Conservation (phyloP, 2,113 vertebrate genomes). For the Lepus europaeus region DNA sequence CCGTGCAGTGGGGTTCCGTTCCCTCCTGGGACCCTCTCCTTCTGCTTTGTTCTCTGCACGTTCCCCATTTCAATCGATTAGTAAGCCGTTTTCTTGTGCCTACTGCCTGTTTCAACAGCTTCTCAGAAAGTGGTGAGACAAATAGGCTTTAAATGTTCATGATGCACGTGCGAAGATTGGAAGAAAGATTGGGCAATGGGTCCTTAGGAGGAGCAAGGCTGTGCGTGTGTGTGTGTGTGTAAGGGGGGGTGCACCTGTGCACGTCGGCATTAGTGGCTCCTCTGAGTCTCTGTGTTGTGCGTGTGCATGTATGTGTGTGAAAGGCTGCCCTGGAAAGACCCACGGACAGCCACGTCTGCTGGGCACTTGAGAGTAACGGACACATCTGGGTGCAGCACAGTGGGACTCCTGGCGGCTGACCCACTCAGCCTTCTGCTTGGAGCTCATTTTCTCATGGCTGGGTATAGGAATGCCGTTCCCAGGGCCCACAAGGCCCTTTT, state of each 20-base stretch:
- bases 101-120: neutral
- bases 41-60: neutral
- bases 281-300: neutral
- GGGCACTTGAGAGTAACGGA: too few relatives aligned
- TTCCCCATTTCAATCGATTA: neutral
- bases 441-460: neutral
- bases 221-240: neutral
- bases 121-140: neutral
- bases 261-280: neutral
- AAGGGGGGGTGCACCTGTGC: neutral
- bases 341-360: neutral
- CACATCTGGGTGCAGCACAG: neutral
- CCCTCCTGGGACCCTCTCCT: too few relatives aligned
- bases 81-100: neutral
- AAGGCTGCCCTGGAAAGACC: neutral
- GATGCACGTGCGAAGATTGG: neutral
- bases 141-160: neutral
- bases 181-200: neutral
- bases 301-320: accelerated
- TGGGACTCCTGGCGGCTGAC: neutral
- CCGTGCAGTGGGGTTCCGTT: too few relatives aligned
- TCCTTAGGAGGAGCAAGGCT: neutral
- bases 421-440: neutral
- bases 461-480: neutral
- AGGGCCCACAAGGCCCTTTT: neutral